Conservation (phyloP, 2,797 vertebrate genomes). For the Karalla daura region DNA sequence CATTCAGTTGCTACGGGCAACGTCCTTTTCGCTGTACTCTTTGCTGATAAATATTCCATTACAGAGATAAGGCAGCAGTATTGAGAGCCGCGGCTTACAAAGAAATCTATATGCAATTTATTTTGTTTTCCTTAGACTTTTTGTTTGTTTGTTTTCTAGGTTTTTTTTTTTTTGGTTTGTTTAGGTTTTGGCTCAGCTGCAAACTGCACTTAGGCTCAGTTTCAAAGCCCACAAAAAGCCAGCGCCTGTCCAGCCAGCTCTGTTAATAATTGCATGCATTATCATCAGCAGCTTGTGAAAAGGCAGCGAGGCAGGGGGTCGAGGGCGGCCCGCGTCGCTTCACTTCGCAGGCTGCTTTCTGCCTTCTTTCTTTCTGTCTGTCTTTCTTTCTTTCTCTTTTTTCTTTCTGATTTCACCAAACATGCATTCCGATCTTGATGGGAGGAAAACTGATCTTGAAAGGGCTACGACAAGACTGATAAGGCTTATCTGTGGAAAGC, state of each 20-base stretch:
- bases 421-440: conserved; percentile 59
- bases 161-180: too few relatives aligned
- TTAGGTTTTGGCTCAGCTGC: conserved; percentile 14
- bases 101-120: conserved; percentile 68
- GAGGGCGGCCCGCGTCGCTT: conserved; percentile 21
- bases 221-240: conserved; percentile 26
- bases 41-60: conserved; percentile 80
- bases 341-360: conserved; percentile 6
- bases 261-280: conserved; percentile 16
- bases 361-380: too few relatives aligned
- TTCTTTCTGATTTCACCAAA: conserved; percentile 52
- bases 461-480: conserved; percentile 63
- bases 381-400: too few relatives aligned
- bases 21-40: conserved; percentile 41
- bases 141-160: too few relatives aligned
- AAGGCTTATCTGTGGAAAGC: conserved; percentile 67
- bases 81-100: conserved; percentile 47
- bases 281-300: neutral
- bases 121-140: conserved; percentile 46
- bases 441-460: conserved; percentile 62
- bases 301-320: conserved; percentile 5
- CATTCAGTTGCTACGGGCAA: conserved; percentile 59
- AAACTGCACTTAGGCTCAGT: conserved; percentile 10
- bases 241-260: neutral
- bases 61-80: conserved; percentile 68